Percentiles rank a stretch among this genome's conserved stretches.
phyloP scores from a whole-genome alignment of 2,113 vertebrate species.

The Cynopterus brachyotis region DNA sequence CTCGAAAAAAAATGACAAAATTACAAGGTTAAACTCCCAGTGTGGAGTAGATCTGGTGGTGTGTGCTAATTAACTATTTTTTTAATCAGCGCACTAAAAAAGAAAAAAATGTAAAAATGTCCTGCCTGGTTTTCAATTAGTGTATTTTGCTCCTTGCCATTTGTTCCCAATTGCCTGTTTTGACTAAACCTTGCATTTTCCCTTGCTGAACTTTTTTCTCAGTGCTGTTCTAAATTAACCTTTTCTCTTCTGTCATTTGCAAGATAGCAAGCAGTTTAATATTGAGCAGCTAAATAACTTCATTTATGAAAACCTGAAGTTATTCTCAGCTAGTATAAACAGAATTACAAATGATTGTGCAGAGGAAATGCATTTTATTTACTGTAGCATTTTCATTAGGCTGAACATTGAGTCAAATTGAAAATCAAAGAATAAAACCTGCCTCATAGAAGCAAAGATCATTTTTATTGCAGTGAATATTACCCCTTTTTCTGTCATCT shows the following conservation, averaged over 20 bases:
- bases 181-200: conserved; percentile 51
- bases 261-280: neutral
- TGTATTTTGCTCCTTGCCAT: conserved; percentile 36
- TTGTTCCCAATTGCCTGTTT: conserved; percentile 49
- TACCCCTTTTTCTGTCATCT: conserved; percentile 36
- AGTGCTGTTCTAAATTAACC: conserved; percentile 15
- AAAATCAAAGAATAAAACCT: conserved; percentile 50
- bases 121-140: conserved; percentile 55
- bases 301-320: conserved; percentile 12
- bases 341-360: conserved; percentile 3
- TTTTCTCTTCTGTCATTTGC: neutral
- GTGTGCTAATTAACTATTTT: conserved; percentile 65
- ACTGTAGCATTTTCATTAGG: conserved; percentile 34
- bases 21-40: conserved; percentile 54
- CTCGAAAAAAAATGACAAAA: conserved; percentile 67
- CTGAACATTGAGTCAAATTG: neutral
- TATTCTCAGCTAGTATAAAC: neutral
- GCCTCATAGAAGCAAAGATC: neutral
- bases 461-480: conserved; percentile 44
- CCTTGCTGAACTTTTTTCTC: neutral
- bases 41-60: conserved; percentile 39
- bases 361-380: neutral
- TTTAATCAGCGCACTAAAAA: conserved; percentile 36
- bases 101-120: conserved; percentile 41
- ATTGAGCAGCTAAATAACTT: conserved; percentile 25